Base-by-base conservation (phyloP, 2,888 invertebrate genomes). In the Andrena haemorrhoa region DNA sequence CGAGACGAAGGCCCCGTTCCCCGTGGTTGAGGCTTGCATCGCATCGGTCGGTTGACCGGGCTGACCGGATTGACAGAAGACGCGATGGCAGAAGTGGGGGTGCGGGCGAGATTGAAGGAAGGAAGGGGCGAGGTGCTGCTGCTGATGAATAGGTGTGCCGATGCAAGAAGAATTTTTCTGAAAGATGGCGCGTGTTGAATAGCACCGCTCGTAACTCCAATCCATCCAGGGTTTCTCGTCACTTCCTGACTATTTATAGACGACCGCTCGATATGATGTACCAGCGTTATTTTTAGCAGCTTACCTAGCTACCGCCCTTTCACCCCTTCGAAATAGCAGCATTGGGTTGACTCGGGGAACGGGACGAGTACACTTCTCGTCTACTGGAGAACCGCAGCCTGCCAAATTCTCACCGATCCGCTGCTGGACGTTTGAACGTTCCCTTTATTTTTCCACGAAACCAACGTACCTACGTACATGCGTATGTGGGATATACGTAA, bases 261-360 rank as follows among this genome's bases (percentile, higher is more conserved):
- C 83, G 86, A 86, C 89, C 92, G 93, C 90, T 93, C 93, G 90
- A 93, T 92, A 93, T 92, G 92, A 92, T 91, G 92, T 92, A 90
- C 90, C 88, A 75, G 56, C 73, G 87, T 86, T 93, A 93, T 93
- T 92, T 93, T 92, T 92, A 93, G 92, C 85, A 78, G 89, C 88
- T 90, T 87, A 89, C 90, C 90, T 90, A 91, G 88, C 92, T 87
- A 87, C 88, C 82, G 78, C 87, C 86, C 88, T 88, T 86, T 87
- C 85, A 83, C 85, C 86, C 83, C 81, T 86, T 88, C 77, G 88
- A 77, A 79, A 83, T 79, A 74, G 80, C 85, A 60, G 82, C 12
- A 41, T 72, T 51, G 35, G 75, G 61, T 73, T 72, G 71, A 83
- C 84, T 53, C 51, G 53, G 10, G 23, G 61, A 65, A 60, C 74